A percentile compares a stretch with the other conserved stretches of the same genome.
Conservation (phyloP, 2,113 vertebrate genomes). For the Nanorana parkeri region DNA sequence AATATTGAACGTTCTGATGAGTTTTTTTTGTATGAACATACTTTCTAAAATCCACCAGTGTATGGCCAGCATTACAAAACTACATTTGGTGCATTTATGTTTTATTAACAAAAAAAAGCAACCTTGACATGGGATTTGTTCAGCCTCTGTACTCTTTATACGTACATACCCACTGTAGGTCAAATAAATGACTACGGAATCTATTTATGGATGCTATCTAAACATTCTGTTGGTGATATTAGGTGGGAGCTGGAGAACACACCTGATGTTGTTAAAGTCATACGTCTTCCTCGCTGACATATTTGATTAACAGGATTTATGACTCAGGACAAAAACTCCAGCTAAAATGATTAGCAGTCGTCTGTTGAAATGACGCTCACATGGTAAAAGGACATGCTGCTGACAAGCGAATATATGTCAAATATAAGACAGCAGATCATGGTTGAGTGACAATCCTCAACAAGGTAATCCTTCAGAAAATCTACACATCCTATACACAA, state of each 20-base stretch:
- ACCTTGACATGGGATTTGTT: too few relatives aligned
- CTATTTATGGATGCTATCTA: not conserved
- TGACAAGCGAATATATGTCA: not conserved
- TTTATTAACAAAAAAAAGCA: too few relatives aligned
- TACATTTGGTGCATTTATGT: too few relatives aligned
- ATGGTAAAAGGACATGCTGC: not conserved
- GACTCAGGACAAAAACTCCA: not conserved
- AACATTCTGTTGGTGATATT: not conserved
- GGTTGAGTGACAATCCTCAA: not conserved
- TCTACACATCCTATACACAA: not conserved
- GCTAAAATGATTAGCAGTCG: constrained; percentile 11
- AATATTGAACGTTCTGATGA: too few relatives aligned
- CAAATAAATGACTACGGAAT: not conserved
- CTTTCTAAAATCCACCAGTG: too few relatives aligned
- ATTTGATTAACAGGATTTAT: constrained; percentile 28
- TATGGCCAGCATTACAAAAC: too few relatives aligned
- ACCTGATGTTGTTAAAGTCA: not conserved
- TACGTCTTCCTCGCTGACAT: not conserved
- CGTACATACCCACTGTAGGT: not conserved
- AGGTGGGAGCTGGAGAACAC: too few relatives aligned
- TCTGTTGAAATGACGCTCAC: not conserved
- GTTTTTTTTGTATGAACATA: too few relatives aligned
- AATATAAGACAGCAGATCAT: not conserved
- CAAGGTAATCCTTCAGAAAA: not conserved
- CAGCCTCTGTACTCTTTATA: too few relatives aligned